These are phyloP conservation scores for Vombatus ursinus DNA, from an alignment of 2,113 vertebrate species.

Conservation along the genomic window DNA sequence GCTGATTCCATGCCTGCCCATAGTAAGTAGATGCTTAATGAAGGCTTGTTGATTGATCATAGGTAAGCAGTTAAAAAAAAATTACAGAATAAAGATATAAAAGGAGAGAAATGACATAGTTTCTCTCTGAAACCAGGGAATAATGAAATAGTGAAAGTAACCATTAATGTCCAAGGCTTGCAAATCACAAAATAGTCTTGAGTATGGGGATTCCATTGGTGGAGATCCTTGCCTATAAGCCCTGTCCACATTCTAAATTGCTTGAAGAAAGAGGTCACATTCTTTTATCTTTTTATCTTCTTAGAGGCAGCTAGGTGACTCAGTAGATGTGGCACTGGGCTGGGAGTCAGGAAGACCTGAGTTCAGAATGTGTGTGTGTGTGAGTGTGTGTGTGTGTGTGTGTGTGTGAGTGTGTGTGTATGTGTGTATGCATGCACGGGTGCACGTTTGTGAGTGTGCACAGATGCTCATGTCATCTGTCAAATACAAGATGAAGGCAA, in stretches of 20 bases:
- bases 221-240: background rate
- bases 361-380: background rate
- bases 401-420: too few species aligned
- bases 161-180: background rate
- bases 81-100: background rate
- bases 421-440: too few species aligned
- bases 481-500: background rate
- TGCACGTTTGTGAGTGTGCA: background rate
- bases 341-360: background rate
- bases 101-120: background rate
- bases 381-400: background rate
- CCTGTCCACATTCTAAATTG: background rate
- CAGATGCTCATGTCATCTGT: background rate
- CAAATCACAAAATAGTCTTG: background rate
- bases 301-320: background rate
- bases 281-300: background rate
- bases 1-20: background rate
- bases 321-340: background rate
- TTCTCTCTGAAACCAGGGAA: background rate
- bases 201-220: background rate
- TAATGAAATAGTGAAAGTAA: background rate
- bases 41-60: background rate
- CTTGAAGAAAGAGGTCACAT: background rate
- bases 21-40: background rate
- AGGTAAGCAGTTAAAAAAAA: background rate